These are phyloP conservation scores for Campoletis sonorensis DNA, from an alignment of 1,140 invertebrate genomes.

Conservation along the genomic window DNA sequence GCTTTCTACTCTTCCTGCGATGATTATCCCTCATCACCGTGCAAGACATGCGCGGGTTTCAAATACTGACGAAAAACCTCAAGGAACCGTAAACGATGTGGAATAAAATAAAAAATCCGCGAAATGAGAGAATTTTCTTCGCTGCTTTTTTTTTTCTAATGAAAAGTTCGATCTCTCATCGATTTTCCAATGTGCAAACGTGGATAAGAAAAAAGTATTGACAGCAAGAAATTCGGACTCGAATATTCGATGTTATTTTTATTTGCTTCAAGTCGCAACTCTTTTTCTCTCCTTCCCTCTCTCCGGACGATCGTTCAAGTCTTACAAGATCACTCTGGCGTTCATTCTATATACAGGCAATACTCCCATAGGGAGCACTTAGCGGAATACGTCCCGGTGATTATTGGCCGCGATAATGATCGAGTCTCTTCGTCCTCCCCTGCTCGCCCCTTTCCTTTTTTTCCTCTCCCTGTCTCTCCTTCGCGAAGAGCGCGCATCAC, in stretches of 20 bases:
- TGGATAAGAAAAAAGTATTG: too few relatives aligned
- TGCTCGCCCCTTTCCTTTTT: not conserved
- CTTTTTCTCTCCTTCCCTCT: slow-evolving; percentile 12
- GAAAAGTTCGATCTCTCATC: not conserved
- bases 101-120: slow-evolving; percentile 38
- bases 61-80: not conserved
- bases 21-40: slow-evolving; percentile 16
- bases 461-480: not conserved
- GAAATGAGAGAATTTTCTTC: not conserved
- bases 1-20: not conserved
- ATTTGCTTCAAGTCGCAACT: not conserved
- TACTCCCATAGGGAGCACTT: slow-evolving; percentile 69
- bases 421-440: slow-evolving; percentile 60
- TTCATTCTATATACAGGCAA: slow-evolving; percentile 16
- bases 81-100: slow-evolving; percentile 9
- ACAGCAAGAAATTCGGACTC: too few relatives aligned
- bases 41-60: too few relatives aligned
- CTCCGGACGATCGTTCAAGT: not conserved
- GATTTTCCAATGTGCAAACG: too few relatives aligned
- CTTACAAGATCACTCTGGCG: slow-evolving; percentile 27
- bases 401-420: slow-evolving; percentile 75
- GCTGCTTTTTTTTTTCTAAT: too few relatives aligned
- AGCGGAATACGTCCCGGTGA: slow-evolving; percentile 72
- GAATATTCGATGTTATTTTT: too few relatives aligned
- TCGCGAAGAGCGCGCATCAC: not conserved